Base-by-base conservation (phyloP, 2,113 vertebrate species). In the Oryzias melastigma region DNA sequence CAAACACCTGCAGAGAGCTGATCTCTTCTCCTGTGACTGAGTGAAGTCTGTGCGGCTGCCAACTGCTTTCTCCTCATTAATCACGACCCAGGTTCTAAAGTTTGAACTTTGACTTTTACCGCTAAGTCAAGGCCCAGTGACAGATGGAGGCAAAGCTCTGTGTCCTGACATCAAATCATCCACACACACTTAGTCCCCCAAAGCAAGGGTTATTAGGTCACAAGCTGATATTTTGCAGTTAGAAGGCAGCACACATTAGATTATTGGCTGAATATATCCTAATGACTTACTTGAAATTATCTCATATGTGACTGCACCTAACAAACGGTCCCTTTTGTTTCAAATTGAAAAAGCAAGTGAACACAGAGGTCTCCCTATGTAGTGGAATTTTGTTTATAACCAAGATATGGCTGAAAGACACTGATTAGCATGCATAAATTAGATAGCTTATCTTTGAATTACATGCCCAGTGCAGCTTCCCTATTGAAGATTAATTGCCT, bases 361-460 rank as follows among this genome's bases (percentile, higher is more conserved):
- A 45, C 70, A 59, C 20, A 29, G 45, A 73, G 58, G 53, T 61
- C 35, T 35, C 52, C 50, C 75, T 52, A 44, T n/a, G 72, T 62
- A 52, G 60, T 77, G 62, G 69, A 76, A 67, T 71, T 78, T 76
- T 79, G 78, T 85, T 83, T 84, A 73, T 74, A 79, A 75, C 76
- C 62, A 82, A 66, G 71, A 85, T 77, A 74, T 58, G 57, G 71
- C 62, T 70, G 73, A 77, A 78, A 75, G 67, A 80, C 66, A 64
- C 71, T 85, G 81, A 88, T 88, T 89, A 87, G 62, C 82, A 72
- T 86, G 79, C 86, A 85, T 83, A 85, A 86, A 89, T 88, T 82
- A 86, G 78, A 83, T 84, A 85, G 67, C 77, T 86, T 90, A 88
- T 87, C 87, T 89, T 79, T 83, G 80, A 79, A 87, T 84, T 83